Conservation (phyloP, 92 coral and sea anemone species). For the Epizoanthus stellaris region DNA sequence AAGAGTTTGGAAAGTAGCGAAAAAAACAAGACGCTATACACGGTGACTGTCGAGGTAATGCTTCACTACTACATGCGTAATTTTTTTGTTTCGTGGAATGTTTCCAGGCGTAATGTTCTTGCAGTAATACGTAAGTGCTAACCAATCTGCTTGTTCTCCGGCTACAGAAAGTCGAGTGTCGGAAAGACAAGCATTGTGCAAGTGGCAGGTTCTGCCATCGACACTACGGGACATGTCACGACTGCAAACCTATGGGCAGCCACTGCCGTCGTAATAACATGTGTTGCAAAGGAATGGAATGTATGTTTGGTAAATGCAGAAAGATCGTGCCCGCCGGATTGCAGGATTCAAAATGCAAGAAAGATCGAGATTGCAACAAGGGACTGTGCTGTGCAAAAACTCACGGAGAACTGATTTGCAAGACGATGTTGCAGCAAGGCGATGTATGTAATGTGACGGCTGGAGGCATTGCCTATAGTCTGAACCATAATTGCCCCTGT, state of each 20-base stretch:
- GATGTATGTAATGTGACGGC: constrained; percentile 85
- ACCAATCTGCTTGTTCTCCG: background rate
- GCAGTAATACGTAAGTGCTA: background rate
- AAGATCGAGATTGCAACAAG: constrained; percentile 81
- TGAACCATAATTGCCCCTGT: constrained; percentile 94
- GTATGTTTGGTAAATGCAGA: constrained; percentile 94
- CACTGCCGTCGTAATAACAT: constrained; percentile 90
- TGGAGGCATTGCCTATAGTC: constrained; percentile 89
- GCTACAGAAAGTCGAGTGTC: constrained; percentile 66
- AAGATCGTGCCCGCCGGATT: constrained; percentile 70
- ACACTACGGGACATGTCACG: constrained; percentile 90
- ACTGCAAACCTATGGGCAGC: constrained; percentile 71
- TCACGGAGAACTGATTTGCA: constrained; percentile 95
- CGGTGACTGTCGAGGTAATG: constrained; percentile 29
- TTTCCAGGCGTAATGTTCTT: too few species aligned
- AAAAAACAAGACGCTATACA: constrained; percentile 11
- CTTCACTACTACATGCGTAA: too few species aligned
- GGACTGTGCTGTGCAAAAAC: constrained; percentile 93
- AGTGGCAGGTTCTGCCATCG: constrained; percentile 86
- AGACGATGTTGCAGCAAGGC: constrained; percentile 75
- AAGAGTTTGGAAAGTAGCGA: constrained; percentile 20
- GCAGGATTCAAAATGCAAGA: constrained; percentile 75
- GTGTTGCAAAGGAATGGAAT: constrained; percentile 89
- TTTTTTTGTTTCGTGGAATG: too few species aligned
- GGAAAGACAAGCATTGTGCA: constrained; percentile 84